Conservation (phyloP, 1,140 invertebrate genomes). For the Drosophila lacertosa region DNA sequence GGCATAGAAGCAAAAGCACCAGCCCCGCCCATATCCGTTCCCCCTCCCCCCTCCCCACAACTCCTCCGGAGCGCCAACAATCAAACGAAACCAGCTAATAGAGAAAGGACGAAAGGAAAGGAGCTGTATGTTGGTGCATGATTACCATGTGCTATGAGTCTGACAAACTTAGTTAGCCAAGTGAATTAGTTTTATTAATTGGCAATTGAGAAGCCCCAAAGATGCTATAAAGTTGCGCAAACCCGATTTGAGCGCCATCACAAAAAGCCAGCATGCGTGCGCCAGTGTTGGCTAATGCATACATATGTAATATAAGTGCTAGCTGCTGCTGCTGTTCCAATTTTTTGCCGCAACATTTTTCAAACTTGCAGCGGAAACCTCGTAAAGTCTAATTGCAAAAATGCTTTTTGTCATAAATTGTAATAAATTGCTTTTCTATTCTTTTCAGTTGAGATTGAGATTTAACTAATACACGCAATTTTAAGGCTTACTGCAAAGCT, state of each 20-base stretch:
- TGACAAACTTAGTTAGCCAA: conserved; percentile 54
- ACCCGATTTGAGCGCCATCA: conserved; percentile 3
- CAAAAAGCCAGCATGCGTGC: no score
- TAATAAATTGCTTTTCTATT: no score
- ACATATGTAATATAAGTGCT: not conserved
- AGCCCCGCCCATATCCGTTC: no score
- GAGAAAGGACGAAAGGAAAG: not conserved
- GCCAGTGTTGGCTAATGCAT: conserved; percentile 10
- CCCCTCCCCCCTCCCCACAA: no score
- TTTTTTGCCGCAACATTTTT: no score
- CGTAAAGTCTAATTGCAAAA: no score
- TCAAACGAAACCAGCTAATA: conserved; percentile 30
- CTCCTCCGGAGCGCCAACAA: conserved; percentile 21
- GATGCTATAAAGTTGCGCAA: conserved; percentile 7
- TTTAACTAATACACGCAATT: no score
- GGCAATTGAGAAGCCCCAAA: conserved; percentile 37
- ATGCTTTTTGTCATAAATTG: no score
- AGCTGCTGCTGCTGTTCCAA: no score
- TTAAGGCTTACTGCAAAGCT: no score
- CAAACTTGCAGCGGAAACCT: no score
- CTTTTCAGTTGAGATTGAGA: no score
- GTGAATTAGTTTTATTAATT: conserved; percentile 64
- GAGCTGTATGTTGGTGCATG: not conserved
- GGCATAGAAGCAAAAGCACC: conserved; percentile 29
- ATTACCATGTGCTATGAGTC: conserved; percentile 18